Conservation (phyloP, 2,797 vertebrate genomes). For the Mico argentatus region DNA sequence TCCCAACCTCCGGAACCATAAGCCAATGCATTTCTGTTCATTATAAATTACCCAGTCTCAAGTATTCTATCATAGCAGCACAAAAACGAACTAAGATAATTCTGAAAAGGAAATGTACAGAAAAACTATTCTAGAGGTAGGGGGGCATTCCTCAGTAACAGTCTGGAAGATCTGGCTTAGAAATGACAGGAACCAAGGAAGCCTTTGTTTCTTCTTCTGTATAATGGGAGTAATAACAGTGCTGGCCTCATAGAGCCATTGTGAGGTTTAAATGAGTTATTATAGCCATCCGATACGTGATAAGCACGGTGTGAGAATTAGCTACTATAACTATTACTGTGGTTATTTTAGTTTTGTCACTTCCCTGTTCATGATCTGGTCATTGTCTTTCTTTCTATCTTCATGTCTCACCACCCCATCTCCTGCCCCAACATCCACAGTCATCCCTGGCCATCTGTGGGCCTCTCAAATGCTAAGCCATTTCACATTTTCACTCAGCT, state of each 20-base stretch:
- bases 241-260: rapidly evolving
- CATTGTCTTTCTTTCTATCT: rapidly evolving
- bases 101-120: not conserved
- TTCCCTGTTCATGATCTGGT: rapidly evolving
- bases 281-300: rapidly evolving
- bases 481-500: not conserved
- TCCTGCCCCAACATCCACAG: not conserved
- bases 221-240: rapidly evolving
- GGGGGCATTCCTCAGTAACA: not conserved
- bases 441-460: rapidly evolving
- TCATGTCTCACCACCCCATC: rapidly evolving
- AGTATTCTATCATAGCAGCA: not conserved
- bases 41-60: not conserved
- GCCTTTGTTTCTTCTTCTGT: not conserved
- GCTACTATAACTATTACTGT: rapidly evolving
- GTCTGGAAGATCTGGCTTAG: not conserved
- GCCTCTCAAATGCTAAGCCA: not conserved
- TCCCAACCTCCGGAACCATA: not conserved
- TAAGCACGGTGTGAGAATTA: rapidly evolving
- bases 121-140: rapidly evolving
- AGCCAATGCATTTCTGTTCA: not conserved
- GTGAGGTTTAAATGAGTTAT: rapidly evolving
- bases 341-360: not conserved
- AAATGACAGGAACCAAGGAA: not conserved
- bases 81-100: not conserved